A percentile compares a stretch with the other conserved stretches of the same genome.
These are phyloP conservation scores for Lepidonotus clava DNA, from an alignment of 2,888 invertebrate species.

Conservation along the genomic window DNA sequence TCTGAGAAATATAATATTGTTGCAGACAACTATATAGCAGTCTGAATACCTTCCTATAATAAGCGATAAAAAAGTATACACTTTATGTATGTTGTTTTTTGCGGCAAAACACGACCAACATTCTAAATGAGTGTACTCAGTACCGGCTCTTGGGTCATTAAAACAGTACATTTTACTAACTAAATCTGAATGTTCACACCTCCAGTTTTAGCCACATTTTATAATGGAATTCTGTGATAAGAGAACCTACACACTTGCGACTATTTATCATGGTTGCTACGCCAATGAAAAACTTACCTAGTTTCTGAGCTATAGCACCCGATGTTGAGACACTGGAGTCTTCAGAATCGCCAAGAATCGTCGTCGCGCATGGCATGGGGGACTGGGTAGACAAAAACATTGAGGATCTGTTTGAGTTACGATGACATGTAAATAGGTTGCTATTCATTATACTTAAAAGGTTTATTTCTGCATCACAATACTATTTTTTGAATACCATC, in stretches of 20 bases:
- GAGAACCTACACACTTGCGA: no score
- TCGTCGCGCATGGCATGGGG: not conserved
- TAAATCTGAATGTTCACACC: no score
- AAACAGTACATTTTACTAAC: no score
- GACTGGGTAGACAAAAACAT: not conserved
- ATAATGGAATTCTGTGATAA: no score
- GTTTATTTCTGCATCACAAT: no score
- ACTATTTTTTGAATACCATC: no score
- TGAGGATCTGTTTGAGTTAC: no score
- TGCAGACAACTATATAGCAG: not conserved
- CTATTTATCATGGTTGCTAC: not conserved
- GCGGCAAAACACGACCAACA: not conserved
- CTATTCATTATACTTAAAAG: no score
- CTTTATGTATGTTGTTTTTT: not conserved
- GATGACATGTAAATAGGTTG: no score
- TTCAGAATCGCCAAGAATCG: not conserved
- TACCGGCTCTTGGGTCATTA: no score
- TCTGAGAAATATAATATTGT: not conserved
- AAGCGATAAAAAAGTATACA: not conserved
- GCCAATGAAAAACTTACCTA: not conserved
- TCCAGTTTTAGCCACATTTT: no score
- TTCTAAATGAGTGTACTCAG: not conserved
- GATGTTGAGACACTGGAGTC: conserved; percentile 1
- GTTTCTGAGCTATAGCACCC: conserved; percentile 27
- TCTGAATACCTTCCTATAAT: not conserved